These are phyloP conservation scores for Saxicola maurus DNA, from an alignment of 2,797 vertebrate genomes.

Conservation along the genomic window DNA sequence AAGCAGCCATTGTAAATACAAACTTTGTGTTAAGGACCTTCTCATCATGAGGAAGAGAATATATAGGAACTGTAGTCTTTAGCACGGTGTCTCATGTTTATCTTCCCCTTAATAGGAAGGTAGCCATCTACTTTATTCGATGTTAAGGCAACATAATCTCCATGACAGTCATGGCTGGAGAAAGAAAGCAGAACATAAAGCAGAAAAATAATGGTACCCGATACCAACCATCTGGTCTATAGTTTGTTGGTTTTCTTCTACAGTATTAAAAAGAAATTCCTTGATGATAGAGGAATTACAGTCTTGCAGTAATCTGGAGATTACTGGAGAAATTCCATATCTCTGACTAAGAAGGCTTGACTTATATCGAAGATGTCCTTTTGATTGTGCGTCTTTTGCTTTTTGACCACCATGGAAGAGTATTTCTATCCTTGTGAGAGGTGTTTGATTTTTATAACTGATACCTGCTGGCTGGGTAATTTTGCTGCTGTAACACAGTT, in stretches of 20 bases:
- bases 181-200: background rate
- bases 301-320: background rate
- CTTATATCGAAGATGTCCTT: background rate
- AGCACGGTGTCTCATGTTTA: background rate
- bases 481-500: background rate
- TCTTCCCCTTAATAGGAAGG: background rate
- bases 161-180: background rate
- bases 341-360: background rate
- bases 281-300: background rate
- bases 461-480: background rate
- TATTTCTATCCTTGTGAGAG: background rate
- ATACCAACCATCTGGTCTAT: background rate
- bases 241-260: background rate
- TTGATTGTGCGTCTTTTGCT: background rate
- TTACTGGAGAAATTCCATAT: background rate
- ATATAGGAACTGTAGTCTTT: background rate
- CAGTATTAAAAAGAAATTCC: background rate
- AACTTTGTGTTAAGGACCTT: background rate
- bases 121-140: background rate
- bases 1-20: background rate
- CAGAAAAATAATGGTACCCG: background rate
- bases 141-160: background rate
- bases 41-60: background rate
- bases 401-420: background rate
- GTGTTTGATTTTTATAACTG: background rate